Conservation (phyloP, 1,140 invertebrate species). For the Calephelis nemesis region DNA sequence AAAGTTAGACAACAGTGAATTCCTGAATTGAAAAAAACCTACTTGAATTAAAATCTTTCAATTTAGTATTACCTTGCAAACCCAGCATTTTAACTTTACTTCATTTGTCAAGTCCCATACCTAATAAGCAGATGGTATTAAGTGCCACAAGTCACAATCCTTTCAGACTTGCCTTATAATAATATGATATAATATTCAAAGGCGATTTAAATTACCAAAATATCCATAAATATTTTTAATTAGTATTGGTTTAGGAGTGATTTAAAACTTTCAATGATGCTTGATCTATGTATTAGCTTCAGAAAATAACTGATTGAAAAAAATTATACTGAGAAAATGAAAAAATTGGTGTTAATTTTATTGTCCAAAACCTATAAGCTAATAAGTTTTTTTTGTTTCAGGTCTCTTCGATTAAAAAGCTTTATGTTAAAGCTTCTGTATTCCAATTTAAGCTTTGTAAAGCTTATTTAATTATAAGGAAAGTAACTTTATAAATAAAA, state of each 20-base stretch:
- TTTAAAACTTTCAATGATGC: conserved; percentile 43
- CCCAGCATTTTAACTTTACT: no score
- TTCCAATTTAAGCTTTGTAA: conserved; percentile 71
- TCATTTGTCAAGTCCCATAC: no score
- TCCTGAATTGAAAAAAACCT: no score
- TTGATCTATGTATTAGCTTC: conserved; percentile 80
- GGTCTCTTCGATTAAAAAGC: conserved; percentile 87
- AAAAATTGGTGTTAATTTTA: background rate
- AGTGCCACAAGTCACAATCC: no score
- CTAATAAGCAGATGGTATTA: no score
- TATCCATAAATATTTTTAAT: no score
- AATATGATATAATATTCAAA: no score
- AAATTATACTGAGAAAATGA: conserved; percentile 24
- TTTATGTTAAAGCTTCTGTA: conserved; percentile 62
- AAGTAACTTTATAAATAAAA: conserved; percentile 63
- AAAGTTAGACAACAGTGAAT: no score
- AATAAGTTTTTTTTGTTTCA: conserved; percentile 73
- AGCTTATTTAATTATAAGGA: conserved; percentile 71
- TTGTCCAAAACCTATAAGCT: background rate
- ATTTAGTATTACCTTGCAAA: no score
- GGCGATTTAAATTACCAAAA: no score
- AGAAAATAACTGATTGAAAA: conserved; percentile 71
- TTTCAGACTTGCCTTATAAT: no score
- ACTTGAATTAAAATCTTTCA: no score
- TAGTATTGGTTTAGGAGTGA: background rate